Percentiles rank a stretch among this genome's conserved stretches.
phyloP scores from a whole-genome alignment of 53 echinoderm and acorn worm species.

The Echinometra lucunter region DNA sequence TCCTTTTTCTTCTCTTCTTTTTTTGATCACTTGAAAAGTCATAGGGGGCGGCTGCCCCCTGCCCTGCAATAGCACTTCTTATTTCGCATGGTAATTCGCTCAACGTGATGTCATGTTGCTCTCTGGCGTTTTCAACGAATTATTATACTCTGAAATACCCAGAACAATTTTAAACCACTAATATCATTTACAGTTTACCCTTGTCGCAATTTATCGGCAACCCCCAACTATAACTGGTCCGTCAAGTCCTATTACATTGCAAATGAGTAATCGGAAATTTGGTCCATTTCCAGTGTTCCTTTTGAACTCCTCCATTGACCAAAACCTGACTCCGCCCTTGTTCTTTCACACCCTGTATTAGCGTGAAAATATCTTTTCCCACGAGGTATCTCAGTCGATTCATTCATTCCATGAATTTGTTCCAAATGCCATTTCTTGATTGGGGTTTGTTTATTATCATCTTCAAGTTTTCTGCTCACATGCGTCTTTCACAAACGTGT shows the following conservation, averaged over 20 bases:
- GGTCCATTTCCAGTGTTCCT: neutral
- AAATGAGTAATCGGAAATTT: slow-evolving; percentile 22
- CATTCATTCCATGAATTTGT: no score
- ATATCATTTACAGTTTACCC: slow-evolving; percentile 9
- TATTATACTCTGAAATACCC: neutral
- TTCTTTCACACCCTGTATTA: neutral
- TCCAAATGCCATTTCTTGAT: no score
- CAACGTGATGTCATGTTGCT: neutral
- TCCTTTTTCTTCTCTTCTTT: no score
- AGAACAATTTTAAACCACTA: neutral
- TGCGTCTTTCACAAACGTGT: no score
- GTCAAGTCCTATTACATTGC: slow-evolving; percentile 3
- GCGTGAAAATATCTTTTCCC: neutral
- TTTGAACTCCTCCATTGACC: neutral
- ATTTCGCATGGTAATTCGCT: neutral
- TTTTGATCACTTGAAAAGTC: no score
- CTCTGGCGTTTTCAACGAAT: neutral
- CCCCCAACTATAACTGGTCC: neutral
- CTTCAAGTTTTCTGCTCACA: neutral
- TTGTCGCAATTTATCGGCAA: neutral
- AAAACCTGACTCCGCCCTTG: neutral
- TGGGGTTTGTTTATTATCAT: neutral
- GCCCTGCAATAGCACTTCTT: no score
- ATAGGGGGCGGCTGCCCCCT: no score
- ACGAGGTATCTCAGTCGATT: no score